A percentile compares a stretch with the other conserved stretches of the same genome.
Conservation (phyloP, 2,113 vertebrate genomes). For the Hemicordylus capensis region DNA sequence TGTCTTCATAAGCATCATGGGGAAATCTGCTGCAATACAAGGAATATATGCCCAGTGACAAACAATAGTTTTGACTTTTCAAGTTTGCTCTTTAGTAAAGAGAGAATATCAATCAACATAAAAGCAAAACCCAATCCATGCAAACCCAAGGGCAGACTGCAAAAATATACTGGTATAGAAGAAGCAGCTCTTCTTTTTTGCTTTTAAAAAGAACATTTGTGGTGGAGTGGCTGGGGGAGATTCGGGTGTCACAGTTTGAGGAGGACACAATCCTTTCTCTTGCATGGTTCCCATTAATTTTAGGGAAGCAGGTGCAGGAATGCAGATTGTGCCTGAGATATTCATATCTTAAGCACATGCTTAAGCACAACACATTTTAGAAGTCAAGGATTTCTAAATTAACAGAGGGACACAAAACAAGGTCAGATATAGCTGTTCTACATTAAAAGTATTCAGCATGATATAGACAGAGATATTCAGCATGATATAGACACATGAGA, state of each 20-base stretch:
- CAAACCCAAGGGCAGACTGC: background rate
- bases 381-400: background rate
- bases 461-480: too few relatives aligned
- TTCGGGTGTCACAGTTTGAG: background rate
- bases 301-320: background rate
- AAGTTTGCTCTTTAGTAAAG: slow-evolving; percentile 4
- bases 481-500: background rate
- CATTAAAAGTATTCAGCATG: background rate
- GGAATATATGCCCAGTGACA: slow-evolving; percentile 1
- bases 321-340: background rate
- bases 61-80: slow-evolving; percentile 13
- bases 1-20: slow-evolving; percentile 66
- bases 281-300: background rate
- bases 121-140: background rate
- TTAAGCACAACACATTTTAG: background rate
- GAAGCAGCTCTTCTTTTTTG: background rate
- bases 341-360: background rate
- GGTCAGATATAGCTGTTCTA: background rate
- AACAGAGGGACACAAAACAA: background rate
- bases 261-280: background rate
- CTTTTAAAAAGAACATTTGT: background rate
- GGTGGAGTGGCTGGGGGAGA: background rate
- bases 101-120: slow-evolving; percentile 26
- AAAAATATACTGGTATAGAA: background rate
- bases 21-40: slow-evolving; percentile 68